Conservation (phyloP, 2,797 vertebrate species). For the Pitangus sulphuratus region DNA sequence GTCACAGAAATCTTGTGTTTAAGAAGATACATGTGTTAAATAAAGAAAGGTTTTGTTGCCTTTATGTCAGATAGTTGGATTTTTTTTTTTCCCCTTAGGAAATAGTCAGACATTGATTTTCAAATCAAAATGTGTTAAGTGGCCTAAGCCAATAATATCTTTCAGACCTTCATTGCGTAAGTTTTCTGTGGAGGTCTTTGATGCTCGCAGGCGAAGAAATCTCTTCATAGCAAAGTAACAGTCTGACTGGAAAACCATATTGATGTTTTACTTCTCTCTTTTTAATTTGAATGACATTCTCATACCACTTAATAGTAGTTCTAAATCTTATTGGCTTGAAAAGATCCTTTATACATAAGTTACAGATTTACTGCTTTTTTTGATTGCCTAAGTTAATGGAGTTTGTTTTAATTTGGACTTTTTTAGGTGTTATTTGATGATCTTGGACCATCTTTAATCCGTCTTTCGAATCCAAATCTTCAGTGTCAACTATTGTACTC, state of each 20-base stretch:
- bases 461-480: conserved; percentile 79
- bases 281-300: neutral
- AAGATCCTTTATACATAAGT: neutral
- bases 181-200: neutral
- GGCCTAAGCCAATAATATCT: neutral
- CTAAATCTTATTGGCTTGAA: neutral
- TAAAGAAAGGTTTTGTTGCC: neutral
- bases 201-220: neutral
- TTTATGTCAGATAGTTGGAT: neutral
- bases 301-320: neutral
- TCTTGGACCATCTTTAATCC: conserved; percentile 88
- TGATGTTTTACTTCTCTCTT: neutral
- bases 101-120: neutral
- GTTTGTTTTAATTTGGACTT: neutral
- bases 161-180: neutral
- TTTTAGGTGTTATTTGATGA: conserved; percentile 94
- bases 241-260: neutral
- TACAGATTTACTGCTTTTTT: neutral
- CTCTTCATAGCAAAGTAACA: neutral
- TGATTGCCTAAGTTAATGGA: neutral
- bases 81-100: neutral
- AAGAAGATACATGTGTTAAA: neutral
- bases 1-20: neutral
- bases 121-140: neutral
- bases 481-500: conserved; percentile 80